Base-by-base conservation (phyloP, 2,888 invertebrate genomes). In the Pterobdella sp. region DNA sequence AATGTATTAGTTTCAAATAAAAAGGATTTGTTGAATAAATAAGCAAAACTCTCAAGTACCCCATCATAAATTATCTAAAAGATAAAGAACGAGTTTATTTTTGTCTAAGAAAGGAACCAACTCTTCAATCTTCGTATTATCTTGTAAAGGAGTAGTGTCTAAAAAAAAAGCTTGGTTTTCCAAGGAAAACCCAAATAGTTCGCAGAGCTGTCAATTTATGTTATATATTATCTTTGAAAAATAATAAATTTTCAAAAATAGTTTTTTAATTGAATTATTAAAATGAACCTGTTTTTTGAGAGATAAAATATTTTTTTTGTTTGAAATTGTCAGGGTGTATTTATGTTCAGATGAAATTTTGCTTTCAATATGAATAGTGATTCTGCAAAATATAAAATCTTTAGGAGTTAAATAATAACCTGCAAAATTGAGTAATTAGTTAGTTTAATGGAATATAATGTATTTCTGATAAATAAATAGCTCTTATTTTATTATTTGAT, bases 251-350 rank as follows among this genome's bases (percentile, higher is more conserved):
- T n/a, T n/a, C n/a, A n/a, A n/a, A n/a, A 56, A 56, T 56, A n/a
- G 4, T 18, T 56, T 26, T 56, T 56, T 56, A 14, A 7, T 42
- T 14, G 7, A 42, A 18, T 42, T 42, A 42, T 14, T 14, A 42
- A 42, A 42, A 14, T 14, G 18, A 42, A 56, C 60, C 60, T 56
- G 60, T 56, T 56, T 56, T n/a, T 56, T 56, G 4, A 56, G 60
- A 3, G n/a, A 56, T 3, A 22, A 26, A 56, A 56, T 56, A n/a
- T 56, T 56, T 56, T 56, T 56, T 22, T 56, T 4, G 4, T 22
- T 3, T 18, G 60, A n/a, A 4, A 56, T n/a, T 56, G 60, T 26
- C n/a, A 56, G 60, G 4, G 60, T 56, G 3, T 26, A 56, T 3
- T 26, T 22, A 56, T 26, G 18, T 56, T 26, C 60, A 7, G 60